These are phyloP conservation scores for Hemicentrotus pulcherrimus DNA, from an alignment of 35 echinoderm and acorn worm genomes.

Conservation along the genomic window DNA sequence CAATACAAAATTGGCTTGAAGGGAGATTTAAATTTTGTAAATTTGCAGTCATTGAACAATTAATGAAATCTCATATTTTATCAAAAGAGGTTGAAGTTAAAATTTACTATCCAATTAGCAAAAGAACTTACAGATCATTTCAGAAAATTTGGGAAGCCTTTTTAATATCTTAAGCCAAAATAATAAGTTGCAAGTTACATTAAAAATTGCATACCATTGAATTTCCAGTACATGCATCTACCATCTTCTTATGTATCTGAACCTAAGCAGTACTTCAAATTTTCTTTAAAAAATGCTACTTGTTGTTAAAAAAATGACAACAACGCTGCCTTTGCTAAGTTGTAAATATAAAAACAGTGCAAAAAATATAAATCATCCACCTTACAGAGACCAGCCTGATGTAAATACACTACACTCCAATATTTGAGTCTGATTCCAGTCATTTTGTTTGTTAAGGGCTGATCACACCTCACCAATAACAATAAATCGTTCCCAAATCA, in stretches of 20 bases:
- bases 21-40: neutral
- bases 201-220: too few species aligned
- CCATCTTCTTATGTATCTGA: neutral
- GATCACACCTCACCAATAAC: too few species aligned
- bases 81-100: neutral
- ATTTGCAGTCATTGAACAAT: neutral
- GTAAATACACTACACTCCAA: neutral
- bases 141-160: neutral
- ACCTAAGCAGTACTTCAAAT: neutral
- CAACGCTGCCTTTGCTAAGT: neutral
- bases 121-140: neutral
- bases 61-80: neutral
- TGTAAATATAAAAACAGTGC: neutral
- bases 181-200: too few species aligned
- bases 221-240: neutral
- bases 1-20: neutral
- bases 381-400: neutral
- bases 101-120: neutral
- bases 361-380: neutral
- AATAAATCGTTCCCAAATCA: too few species aligned
- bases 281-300: neutral
- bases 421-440: neutral
- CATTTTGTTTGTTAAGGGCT: neutral
- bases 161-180: neutral
- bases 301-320: neutral